A percentile compares a stretch with the other conserved stretches of the same genome.
Evolutionary conservation across 2,113 vertebrate genomes (phyloP).

Genomic region (Rhynchomys soricoides): DNA sequence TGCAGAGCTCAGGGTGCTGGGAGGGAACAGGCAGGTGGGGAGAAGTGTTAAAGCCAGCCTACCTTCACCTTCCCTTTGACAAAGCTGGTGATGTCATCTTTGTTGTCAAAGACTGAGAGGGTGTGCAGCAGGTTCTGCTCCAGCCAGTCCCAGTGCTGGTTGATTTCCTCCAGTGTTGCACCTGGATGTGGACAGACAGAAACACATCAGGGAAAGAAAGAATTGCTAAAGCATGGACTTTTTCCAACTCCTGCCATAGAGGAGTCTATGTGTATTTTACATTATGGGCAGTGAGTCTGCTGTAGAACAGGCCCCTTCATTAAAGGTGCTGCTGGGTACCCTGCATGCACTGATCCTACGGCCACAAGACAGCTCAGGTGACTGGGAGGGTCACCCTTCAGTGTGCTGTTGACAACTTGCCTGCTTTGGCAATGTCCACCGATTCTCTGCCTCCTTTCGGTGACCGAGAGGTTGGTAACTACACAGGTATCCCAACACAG

Average conservation of each 20-base stretch:
- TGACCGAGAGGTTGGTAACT: neutral
- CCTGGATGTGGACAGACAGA: constrained; percentile 85
- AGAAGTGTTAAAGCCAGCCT: neutral
- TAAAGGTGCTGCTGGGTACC: fast-evolving
- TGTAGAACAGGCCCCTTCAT: neutral
- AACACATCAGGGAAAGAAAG: neutral
- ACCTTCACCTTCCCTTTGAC: constrained; percentile 98
- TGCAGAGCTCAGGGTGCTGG: fast-evolving
- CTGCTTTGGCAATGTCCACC: fast-evolving
- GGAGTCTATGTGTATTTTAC: neutral
- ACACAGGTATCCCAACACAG: no score
- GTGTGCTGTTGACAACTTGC: neutral
- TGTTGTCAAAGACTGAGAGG: constrained; percentile 97
- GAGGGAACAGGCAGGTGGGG: fast-evolving
- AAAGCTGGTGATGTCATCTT: constrained; percentile 95
- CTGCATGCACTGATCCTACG: no score
- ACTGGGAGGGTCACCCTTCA: neutral
- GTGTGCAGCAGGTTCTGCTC: constrained; percentile 95
- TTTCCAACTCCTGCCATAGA: neutral
- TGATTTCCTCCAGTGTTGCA: constrained; percentile 94
- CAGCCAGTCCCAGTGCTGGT: constrained; percentile 97
- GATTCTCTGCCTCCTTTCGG: neutral
- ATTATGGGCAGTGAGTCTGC: neutral
- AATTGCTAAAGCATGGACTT: constrained; percentile 26
- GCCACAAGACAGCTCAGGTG: neutral